Base-by-base conservation (phyloP, 2,797 vertebrate species). In the Luscinia megarhynchos region DNA sequence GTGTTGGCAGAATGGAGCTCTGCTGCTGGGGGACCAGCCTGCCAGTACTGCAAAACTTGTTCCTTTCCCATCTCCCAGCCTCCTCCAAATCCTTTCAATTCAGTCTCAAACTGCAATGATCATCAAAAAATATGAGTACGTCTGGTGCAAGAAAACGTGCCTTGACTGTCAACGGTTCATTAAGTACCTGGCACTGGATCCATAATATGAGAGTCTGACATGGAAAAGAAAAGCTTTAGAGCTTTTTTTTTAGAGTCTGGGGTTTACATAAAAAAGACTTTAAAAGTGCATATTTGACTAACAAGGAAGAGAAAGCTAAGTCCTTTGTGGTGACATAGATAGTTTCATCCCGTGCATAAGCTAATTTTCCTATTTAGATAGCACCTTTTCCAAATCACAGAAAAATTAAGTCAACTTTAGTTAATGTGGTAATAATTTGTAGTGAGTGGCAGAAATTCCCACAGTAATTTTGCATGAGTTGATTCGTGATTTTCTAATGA, bases 401-500 rank as follows among this genome's bases (percentile, higher is more conserved):
- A 94, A 97, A 97, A 98, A 97, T 94, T 96, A 97, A 96, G 96
- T 97, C 94, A 96, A 97, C 97, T 97, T 98, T 94, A 97, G 92
- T 93, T 97, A 98, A 98, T 95, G 80, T 97, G 97, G 97, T 98
- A 98, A 98, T 98, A 97, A 98, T 98, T 98, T 98, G 96, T 98
- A 97, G 95, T 96, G 97, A 98, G 97, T 96, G 96, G 96, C 92
- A 97, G 95, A 98, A 97, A 98, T 98, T 98, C 95, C 96, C 96
- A n/a, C 97, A 96, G 94, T 97, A 98, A 98, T 98, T 98, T 98
- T 98, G 97, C 73, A 93, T 98, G 98, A 98, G 98, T 97, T 97
- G 97, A 98, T 98, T 97, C 98, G 97, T 97, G 98, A 98, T 98
- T 98, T 98, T 94, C 96, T 98, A 98, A 98, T 98, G 97, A 98